Conservation (phyloP, 2,888 invertebrate genomes). For the Erebia epiphron region DNA sequence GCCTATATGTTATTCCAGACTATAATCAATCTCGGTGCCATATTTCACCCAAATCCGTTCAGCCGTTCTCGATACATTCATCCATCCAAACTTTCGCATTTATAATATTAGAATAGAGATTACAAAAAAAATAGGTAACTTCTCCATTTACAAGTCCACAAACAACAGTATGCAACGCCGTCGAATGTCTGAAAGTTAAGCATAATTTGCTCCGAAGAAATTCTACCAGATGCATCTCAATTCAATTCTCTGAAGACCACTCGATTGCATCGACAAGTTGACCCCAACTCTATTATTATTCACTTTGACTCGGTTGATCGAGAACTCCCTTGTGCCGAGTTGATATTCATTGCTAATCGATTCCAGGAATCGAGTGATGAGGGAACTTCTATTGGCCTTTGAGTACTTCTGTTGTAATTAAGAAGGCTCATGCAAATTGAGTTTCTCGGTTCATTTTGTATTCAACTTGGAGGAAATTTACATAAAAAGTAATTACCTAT, state of each 20-base stretch:
- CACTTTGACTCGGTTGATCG: slow-evolving; percentile 29
- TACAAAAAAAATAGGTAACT: no score
- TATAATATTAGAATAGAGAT: no score
- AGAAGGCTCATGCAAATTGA: neutral
- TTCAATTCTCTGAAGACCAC: slow-evolving; percentile 31
- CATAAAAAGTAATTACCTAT: neutral
- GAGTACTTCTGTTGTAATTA: slow-evolving; percentile 8
- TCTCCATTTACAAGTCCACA: neutral
- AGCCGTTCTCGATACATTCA: no score
- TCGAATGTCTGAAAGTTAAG: neutral
- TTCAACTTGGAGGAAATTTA: neutral
- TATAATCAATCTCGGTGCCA: no score
- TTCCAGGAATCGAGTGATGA: slow-evolving; percentile 15
- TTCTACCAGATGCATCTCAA: slow-evolving; percentile 26
- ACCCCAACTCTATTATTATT: slow-evolving; percentile 34
- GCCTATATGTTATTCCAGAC: no score
- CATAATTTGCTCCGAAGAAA: slow-evolving; percentile 16
- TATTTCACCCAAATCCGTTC: no score
- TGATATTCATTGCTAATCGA: slow-evolving; percentile 28
- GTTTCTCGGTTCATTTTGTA: neutral
- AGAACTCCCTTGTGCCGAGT: slow-evolving; percentile 23
- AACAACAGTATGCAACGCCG: neutral
- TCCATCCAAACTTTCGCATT: no score
- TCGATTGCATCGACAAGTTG: slow-evolving; percentile 34
- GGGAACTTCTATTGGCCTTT: slow-evolving; percentile 19